Evolutionary conservation across 1,140 invertebrate genomes (phyloP).

Genomic region (Dendroctonus valens): DNA sequence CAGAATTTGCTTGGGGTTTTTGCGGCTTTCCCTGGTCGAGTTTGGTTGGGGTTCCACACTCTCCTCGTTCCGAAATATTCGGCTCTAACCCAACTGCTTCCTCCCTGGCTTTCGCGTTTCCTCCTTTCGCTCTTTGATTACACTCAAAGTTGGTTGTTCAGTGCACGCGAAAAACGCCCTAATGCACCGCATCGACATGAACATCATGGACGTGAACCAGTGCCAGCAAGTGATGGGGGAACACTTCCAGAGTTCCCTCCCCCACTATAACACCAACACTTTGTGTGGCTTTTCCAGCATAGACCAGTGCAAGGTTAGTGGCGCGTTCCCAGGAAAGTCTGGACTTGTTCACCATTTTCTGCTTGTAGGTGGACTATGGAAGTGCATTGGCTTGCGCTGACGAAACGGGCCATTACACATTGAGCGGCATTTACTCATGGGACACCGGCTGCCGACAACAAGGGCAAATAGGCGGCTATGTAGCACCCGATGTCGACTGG

Average conservation of each 20-base stretch:
- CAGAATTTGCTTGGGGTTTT: too few species aligned
- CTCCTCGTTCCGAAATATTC: too few species aligned
- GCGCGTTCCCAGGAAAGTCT: too few species aligned
- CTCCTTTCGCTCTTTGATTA: neutral
- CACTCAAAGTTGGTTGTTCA: conserved; percentile 46
- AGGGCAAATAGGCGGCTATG: conserved; percentile 47
- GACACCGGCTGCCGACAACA: conserved; percentile 60
- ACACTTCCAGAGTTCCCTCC: conserved; percentile 54
- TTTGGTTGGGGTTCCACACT: too few species aligned
- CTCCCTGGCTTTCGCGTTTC: too few species aligned
- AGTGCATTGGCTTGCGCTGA: conserved; percentile 73
- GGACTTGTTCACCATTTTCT: neutral
- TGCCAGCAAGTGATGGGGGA: conserved; percentile 59
- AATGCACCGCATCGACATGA: conserved; percentile 70
- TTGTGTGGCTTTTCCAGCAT: conserved; percentile 43
- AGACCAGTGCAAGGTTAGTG: conserved; percentile 54
- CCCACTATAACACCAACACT: conserved; percentile 54
- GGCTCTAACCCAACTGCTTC: too few species aligned
- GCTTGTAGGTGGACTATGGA: conserved; percentile 67
- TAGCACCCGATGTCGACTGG: conserved; percentile 47
- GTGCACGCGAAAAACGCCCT: conserved; percentile 69
- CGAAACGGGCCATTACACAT: conserved; percentile 64
- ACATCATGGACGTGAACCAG: conserved; percentile 59
- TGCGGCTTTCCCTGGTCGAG: too few species aligned
- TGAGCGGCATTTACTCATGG: conserved; percentile 74